A percentile compares a stretch with the other conserved stretches of the same genome.
These are phyloP conservation scores for Agrochola circellaris DNA, from an alignment of 2,888 invertebrate species.

Conservation along the genomic window DNA sequence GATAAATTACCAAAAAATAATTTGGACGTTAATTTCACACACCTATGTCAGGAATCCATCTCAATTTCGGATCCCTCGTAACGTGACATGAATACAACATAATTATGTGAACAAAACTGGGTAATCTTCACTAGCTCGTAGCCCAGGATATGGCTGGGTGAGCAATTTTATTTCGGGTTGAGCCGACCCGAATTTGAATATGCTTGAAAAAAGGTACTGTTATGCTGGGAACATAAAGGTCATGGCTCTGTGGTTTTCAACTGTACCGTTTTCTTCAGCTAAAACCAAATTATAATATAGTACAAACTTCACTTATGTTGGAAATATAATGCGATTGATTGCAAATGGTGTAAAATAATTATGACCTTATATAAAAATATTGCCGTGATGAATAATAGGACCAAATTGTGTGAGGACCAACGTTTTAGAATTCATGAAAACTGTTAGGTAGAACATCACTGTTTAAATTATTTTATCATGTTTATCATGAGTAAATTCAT, in stretches of 20 bases:
- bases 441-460: background rate
- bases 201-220: constrained; percentile 39
- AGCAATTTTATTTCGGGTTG: constrained; percentile 51
- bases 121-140: constrained; percentile 54
- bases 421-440: background rate
- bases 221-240: background rate
- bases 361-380: background rate
- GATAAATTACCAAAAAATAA: constrained; percentile 70
- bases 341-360: background rate
- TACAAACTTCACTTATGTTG: too few species aligned
- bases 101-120: constrained; percentile 78
- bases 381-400: background rate
- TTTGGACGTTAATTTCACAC: constrained; percentile 66
- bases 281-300: background rate
- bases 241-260: constrained; percentile 9
- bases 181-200: constrained; percentile 37
- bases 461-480: background rate
- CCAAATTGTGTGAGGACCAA: too few species aligned
- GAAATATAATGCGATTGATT: background rate
- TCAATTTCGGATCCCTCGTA: constrained; percentile 73
- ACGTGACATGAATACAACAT: constrained; percentile 73
- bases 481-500: background rate
- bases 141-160: constrained; percentile 53
- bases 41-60: constrained; percentile 72
- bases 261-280: background rate